Evolutionary conservation across 37 sponge, comb jelly and placozoan genomes (phyloP), one percentile per base, ranked within the genome.

Genomic region (Theonella swinhoei): DNA sequence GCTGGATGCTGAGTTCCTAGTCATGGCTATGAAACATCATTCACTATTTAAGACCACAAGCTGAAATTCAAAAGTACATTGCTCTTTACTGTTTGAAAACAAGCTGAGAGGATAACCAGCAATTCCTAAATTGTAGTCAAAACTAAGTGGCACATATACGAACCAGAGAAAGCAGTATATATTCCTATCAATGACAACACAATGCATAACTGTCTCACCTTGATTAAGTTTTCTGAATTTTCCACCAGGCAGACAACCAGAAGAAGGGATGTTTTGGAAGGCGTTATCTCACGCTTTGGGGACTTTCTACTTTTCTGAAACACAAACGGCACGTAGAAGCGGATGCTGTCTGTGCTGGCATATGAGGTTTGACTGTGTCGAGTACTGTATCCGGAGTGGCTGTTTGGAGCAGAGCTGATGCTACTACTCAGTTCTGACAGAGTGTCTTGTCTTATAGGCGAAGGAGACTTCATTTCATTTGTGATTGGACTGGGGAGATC

Each of bases 211-310:
- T n/a, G n/a, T n/a, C 88, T 54, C 41, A 81, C 88, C 76, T 81
- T 67, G 14, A 88, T 81, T 0, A 88, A 60, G 0, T 66, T 77
- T 1, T 75, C 77, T 2, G 70, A 67, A 39, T 70, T 76, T 62
- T 88, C 88, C 64, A 88, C 88, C 36, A 88, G 77, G 64, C 88
- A 88, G 4, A 88, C 88, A 1, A 88, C 14, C 23, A 36, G 28
- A 41, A 88, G 66, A 30, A 76, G 40, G 62, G 58, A 72, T 37
- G 26, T 2, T 1, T 24, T 37, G 19, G 47, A 41, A 8, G 69
- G 33, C 31, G 36, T 4, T n/a, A n/a, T n/a, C n/a, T n/a, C n/a
- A n/a, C n/a, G n/a, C n/a, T n/a, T n/a, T 60, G 37, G 42, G 9
- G 26, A 23, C 41, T 69, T 30, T 58, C 34, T 11, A 54, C 75